Evolutionary conservation across 2,113 vertebrate genomes (phyloP).

Genomic region (Chitala chitala): DNA sequence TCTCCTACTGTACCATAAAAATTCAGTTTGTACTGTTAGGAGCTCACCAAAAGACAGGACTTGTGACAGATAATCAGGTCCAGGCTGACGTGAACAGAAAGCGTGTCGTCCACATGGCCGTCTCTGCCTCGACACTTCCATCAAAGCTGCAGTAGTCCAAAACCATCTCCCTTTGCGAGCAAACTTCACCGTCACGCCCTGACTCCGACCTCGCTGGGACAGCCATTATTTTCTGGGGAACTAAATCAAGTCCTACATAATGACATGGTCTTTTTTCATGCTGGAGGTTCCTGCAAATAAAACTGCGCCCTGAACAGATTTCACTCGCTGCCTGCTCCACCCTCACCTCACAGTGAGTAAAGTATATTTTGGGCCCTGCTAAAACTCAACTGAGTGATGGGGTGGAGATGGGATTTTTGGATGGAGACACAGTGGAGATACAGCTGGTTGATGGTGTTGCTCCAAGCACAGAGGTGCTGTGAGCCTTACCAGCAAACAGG

Average conservation of each 20-base stretch:
- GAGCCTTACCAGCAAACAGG: too few species aligned
- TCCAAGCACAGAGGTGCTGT: too few species aligned
- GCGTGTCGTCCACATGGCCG: constrained; percentile 23
- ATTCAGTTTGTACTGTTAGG: not conserved
- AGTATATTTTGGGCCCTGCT: too few species aligned
- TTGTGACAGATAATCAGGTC: constrained; percentile 39
- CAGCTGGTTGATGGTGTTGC: too few species aligned
- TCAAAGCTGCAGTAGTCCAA: constrained; percentile 26
- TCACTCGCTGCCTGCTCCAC: not conserved
- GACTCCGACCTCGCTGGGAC: constrained; percentile 47
- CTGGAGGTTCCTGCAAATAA: constrained; percentile 21
- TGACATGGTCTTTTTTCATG: constrained; percentile 52
- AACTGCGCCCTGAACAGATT: not conserved
- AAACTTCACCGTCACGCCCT: constrained; percentile 33
- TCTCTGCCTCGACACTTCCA: constrained; percentile 38
- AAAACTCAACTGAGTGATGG: too few species aligned
- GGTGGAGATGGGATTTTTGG: too few species aligned
- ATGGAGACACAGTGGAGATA: too few species aligned
- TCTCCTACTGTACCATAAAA: too few species aligned
- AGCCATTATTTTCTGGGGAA: constrained; percentile 51
- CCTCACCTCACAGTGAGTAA: not conserved
- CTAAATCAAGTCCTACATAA: constrained; percentile 60
- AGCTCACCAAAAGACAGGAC: not conserved
- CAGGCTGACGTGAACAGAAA: constrained; percentile 44
- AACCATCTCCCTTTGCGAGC: constrained; percentile 21